phyloP scores from a whole-genome alignment of 2,888 invertebrate genomes.

The Hermaeophaga mercurialis region DNA sequence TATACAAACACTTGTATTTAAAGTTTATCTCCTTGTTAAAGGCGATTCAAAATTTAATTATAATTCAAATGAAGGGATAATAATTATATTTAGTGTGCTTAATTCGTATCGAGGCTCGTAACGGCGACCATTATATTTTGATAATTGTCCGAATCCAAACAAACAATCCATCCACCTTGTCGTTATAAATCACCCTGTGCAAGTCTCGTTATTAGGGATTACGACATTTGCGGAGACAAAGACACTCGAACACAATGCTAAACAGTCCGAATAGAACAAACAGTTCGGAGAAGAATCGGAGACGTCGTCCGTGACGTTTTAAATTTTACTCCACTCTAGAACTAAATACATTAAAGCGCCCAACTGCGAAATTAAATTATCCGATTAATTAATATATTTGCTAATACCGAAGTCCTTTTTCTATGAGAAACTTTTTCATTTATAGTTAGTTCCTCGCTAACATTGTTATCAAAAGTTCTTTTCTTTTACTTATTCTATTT shows the following conservation, averaged over 20 bases:
- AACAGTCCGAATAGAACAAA: constrained; percentile 1
- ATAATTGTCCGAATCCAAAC: constrained; percentile 3
- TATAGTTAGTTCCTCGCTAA: no score
- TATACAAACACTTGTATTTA: no score
- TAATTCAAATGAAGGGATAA: constrained; percentile 7
- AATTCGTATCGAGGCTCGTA: constrained; percentile 1
- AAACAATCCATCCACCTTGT: constrained; percentile 1
- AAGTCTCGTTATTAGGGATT: constrained; percentile 6
- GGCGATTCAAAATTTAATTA: background rate
- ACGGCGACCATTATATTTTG: constrained; percentile 7
- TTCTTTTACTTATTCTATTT: no score
- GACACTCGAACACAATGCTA: background rate
- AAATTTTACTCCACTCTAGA: no score
- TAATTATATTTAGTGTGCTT: background rate
- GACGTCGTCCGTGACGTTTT: background rate
- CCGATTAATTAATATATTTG: no score
- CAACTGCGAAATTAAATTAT: no score
- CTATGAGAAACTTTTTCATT: no score
- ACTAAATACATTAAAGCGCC: no score
- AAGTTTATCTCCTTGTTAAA: no score
- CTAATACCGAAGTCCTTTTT: no score
- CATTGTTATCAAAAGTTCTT: no score
- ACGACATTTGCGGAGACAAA: constrained; percentile 4
- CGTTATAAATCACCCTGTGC: constrained; percentile 8
- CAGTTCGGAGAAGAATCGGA: background rate